Evolutionary conservation across 2,113 vertebrate species (phyloP).

Genomic region (Megaleporinus macrocephalus): DNA sequence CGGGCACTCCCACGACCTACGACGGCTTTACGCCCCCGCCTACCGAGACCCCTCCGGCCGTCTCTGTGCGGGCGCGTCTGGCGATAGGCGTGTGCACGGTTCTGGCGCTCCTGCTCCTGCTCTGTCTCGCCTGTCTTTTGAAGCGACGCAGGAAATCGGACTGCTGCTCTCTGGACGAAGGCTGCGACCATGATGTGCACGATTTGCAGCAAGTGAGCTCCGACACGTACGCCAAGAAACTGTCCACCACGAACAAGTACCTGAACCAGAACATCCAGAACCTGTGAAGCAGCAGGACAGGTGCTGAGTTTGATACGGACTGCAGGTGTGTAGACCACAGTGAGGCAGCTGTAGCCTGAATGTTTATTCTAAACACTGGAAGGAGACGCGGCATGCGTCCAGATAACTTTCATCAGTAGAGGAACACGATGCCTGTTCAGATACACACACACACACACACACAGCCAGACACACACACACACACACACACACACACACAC

Average conservation of each 20-base stretch:
- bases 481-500: no score
- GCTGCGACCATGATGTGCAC: constrained; percentile 53
- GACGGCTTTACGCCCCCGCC: background rate
- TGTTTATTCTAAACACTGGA: background rate
- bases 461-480: no score
- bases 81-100: constrained; percentile 68
- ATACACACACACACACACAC: no score
- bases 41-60: background rate
- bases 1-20: background rate
- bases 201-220: constrained; percentile 50
- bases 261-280: background rate
- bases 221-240: constrained; percentile 35
- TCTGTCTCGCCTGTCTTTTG: constrained; percentile 58
- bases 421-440: no score
- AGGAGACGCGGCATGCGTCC: no score
- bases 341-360: background rate
- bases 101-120: constrained; percentile 54
- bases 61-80: constrained; percentile 60
- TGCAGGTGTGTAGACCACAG: no score
- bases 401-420: no score
- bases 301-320: no score
- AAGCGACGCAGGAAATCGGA: constrained; percentile 44
- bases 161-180: constrained; percentile 42
- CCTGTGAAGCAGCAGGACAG: no score
- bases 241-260: background rate